Conservation (phyloP, 2,888 invertebrate species). For the Eupelmus urozonus region DNA sequence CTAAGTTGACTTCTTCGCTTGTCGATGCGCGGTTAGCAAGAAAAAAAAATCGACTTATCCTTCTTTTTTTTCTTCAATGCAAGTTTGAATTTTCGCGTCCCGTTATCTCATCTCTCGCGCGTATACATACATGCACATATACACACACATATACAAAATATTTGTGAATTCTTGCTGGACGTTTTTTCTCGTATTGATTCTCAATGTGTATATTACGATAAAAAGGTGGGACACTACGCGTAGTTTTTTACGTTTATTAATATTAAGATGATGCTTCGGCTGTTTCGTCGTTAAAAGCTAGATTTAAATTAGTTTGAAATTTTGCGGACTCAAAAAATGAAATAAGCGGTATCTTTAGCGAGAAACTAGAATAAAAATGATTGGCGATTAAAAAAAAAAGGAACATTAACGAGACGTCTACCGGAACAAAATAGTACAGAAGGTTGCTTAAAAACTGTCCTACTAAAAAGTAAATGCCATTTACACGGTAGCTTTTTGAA, state of each 20-base stretch:
- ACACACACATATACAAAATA: slow-evolving; percentile 44
- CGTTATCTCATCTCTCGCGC: slow-evolving; percentile 35
- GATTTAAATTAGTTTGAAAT: neutral
- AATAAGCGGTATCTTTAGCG: neutral
- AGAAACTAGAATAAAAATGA: neutral
- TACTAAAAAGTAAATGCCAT: slow-evolving; percentile 54
- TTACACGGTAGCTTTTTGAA: slow-evolving; percentile 27
- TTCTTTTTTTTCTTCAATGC: slow-evolving; percentile 31
- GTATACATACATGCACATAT: slow-evolving; percentile 19
- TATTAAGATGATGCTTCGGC: slow-evolving; percentile 6
- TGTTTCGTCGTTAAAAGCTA: slow-evolving; percentile 37
- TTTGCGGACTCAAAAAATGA: neutral
- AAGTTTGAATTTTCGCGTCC: too few relatives aligned
- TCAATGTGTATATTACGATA: slow-evolving; percentile 32
- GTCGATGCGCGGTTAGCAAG: slow-evolving; percentile 9
- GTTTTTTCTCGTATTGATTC: neutral
- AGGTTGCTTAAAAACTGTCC: slow-evolving; percentile 18
- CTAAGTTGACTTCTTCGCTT: slow-evolving; percentile 2
- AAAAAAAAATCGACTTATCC: slow-evolving; percentile 17
- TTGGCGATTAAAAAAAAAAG: slow-evolving; percentile 10
- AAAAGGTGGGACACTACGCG: slow-evolving; percentile 35
- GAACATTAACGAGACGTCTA: slow-evolving; percentile 21
- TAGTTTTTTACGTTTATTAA: slow-evolving; percentile 1
- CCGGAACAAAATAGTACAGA: neutral
- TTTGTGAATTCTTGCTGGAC: slow-evolving; percentile 3